Base-by-base conservation (phyloP, 2,797 vertebrate genomes). In the Girardinus metallicus region DNA sequence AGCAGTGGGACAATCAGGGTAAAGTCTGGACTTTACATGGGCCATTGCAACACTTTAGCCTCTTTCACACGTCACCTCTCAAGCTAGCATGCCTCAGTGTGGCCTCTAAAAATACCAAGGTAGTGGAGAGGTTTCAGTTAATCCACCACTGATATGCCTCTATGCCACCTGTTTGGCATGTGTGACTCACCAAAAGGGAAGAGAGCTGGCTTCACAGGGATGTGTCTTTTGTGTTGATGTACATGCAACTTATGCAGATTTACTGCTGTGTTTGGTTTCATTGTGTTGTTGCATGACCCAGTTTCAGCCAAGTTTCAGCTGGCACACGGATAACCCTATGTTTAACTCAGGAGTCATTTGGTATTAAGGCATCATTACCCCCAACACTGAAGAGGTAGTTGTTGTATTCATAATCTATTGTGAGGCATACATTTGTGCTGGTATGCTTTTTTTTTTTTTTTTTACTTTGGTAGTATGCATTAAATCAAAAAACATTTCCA, bases 11-110 rank as follows among this genome's bases (percentile, higher is more conserved):
- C 36, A 68, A 68, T 41, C 36, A 68, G 64, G 36, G 8, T 39
- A 41, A 68, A 68, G 64, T 68, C n/a, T 57, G 55, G 66, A 43
- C 66, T n/a, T 70, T 43, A 23, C 66, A n/a, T 26, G 39, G 66
- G 39, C 66, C 66, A 70, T 43, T 70, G 39, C 39, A 43, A 70
- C 66, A 43, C 66, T 41, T 70, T 43, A 70, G 66, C 66, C 66
- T 43, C 39, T 70, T 70, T 70, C 66, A 70, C 39, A 70, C 66
- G 12, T 41, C 66, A 43, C 39, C 23, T 70, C 66, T 70, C 39
- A 70, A 70, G 23, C 66, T 26, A 10, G 66, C 26, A 39, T 26
- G 39, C 66, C 21, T 43, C 23, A 31, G 11, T 43, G 39, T 43
- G 36, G 15, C 10, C 5, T 70, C 1, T n/a, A 70, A 70, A 64